These are phyloP conservation scores for Trichosurus vulpecula DNA, from an alignment of 2,797 vertebrate species.

Conservation along the genomic window DNA sequence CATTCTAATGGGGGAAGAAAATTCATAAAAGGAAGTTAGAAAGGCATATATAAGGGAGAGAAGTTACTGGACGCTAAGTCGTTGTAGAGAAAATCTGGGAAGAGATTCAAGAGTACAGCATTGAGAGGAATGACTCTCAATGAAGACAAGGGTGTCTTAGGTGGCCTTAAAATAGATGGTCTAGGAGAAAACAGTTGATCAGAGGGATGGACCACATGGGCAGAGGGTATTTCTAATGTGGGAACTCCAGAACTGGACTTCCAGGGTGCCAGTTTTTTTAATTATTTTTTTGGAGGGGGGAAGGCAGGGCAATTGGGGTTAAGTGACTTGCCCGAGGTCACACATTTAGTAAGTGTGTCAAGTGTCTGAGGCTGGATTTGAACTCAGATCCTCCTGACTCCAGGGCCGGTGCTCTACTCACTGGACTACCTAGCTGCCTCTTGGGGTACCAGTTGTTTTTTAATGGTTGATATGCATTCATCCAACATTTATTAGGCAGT, in stretches of 20 bases:
- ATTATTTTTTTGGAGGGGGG: too few relatives aligned
- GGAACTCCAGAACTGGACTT: not conserved
- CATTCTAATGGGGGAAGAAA: not conserved
- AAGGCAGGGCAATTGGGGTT: too few relatives aligned
- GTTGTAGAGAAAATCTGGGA: not conserved
- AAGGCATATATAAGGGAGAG: not conserved
- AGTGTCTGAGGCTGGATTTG: too few relatives aligned
- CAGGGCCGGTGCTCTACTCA: too few relatives aligned
- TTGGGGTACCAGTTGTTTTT: too few relatives aligned
- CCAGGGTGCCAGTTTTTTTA: not conserved
- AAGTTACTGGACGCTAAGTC: not conserved
- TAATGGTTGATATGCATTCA: not conserved
- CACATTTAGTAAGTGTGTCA: too few relatives aligned
- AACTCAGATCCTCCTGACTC: too few relatives aligned
- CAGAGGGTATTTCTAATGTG: not conserved
- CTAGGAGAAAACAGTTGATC: not conserved
- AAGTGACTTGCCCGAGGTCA: too few relatives aligned
- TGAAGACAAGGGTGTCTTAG: not conserved
- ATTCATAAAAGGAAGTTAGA: not conserved
- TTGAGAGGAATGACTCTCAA: not conserved
- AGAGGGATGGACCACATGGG: not conserved
- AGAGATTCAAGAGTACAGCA: not conserved
- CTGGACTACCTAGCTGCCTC: too few relatives aligned
- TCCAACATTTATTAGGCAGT: not conserved
- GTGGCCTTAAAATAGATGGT: not conserved